Percentiles rank a stretch among this genome's conserved stretches.
Evolutionary conservation across 2,113 vertebrate genomes (phyloP).

Genomic region (Fukomys damarensis): DNA sequence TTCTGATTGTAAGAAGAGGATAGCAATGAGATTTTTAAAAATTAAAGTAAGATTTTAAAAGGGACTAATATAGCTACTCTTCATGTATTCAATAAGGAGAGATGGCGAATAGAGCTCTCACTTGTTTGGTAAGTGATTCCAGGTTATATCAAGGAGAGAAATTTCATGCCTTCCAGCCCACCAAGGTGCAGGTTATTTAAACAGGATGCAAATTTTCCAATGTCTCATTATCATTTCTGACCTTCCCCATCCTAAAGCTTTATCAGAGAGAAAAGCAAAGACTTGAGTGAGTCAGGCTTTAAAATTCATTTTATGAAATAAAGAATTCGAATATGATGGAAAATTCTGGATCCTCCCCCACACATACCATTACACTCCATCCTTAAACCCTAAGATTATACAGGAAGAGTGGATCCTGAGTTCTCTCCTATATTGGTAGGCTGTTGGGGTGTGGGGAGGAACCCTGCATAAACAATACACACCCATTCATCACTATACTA

Average conservation of each 20-base stretch:
- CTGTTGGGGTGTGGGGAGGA: neutral
- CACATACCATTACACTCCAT: neutral
- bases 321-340: neutral
- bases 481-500: neutral
- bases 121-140: neutral
- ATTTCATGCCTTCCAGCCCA: neutral
- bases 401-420: neutral
- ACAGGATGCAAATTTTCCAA: neutral
- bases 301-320: slow-evolving; percentile 36
- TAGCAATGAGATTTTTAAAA: neutral
- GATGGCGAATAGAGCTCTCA: neutral
- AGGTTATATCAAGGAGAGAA: neutral
- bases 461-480: neutral
- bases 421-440: neutral
- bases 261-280: neutral
- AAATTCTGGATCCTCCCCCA: neutral
- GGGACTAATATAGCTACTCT: neutral
- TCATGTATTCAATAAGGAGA: slow-evolving; percentile 12
- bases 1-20: neutral
- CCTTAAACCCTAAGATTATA: neutral
- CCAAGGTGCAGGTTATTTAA: neutral
- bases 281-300: neutral
- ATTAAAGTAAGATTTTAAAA: slow-evolving; percentile 21
- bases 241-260: neutral
- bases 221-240: neutral